Conservation (phyloP, 2,113 vertebrate species). For the Hippolais icterina region DNA sequence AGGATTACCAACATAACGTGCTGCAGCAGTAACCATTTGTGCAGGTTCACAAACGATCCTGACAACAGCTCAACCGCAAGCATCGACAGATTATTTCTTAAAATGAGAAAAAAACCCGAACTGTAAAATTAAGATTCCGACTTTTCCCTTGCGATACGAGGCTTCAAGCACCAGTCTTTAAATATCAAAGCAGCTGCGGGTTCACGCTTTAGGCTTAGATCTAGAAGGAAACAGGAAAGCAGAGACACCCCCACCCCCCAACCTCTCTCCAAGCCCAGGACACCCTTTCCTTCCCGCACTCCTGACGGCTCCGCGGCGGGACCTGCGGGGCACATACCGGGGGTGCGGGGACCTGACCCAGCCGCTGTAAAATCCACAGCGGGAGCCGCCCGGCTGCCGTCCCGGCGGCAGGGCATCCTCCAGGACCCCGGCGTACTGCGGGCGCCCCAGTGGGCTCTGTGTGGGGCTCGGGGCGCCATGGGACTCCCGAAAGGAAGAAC, state of each 20-base stretch:
- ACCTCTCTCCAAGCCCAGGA: background rate
- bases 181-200: background rate
- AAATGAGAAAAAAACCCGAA: background rate
- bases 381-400: background rate
- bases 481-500: background rate
- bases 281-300: background rate
- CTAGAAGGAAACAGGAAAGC: background rate
- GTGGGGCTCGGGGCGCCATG: accelerated
- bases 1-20: background rate
- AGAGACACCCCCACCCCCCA: background rate
- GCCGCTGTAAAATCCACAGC: background rate
- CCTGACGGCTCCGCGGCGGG: background rate
- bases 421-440: background rate
- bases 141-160: background rate
- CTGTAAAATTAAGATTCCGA: background rate
- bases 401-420: background rate
- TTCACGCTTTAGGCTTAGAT: background rate
- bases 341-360: background rate
- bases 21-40: background rate
- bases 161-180: background rate
- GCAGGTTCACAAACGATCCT: background rate
- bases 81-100: background rate
- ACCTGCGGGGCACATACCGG: background rate
- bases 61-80: background rate
- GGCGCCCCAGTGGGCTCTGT: accelerated